Evolutionary conservation across 1,140 invertebrate species (phyloP).

Genomic region (Megalonaias nervosa): DNA sequence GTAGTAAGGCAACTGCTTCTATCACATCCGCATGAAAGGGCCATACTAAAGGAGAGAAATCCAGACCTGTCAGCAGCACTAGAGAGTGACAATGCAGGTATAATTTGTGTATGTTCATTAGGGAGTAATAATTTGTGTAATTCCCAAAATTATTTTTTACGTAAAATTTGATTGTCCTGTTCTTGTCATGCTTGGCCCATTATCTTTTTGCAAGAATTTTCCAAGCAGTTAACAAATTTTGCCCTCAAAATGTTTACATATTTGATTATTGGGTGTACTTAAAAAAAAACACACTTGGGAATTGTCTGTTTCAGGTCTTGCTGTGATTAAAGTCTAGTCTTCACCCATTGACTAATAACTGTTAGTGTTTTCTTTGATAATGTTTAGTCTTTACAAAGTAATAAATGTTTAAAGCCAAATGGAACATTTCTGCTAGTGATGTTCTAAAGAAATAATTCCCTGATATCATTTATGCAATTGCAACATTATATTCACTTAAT

Average conservation of each 20-base stretch:
- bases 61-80: conserved; percentile 92
- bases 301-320: not conserved
- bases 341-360: not conserved
- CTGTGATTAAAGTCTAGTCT: no score
- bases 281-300: not conserved
- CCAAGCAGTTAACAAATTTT: no score
- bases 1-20: conserved; percentile 91
- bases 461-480: no score
- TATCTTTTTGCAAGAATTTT: not conserved
- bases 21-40: conserved; percentile 92
- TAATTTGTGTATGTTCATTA: conserved; percentile 22
- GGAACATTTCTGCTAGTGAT: no score
- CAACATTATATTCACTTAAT: no score
- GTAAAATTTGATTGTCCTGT: no score
- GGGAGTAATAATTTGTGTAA: not conserved
- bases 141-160: no score
- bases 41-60: conserved; percentile 94
- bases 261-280: no score
- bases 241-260: not conserved
- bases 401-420: no score
- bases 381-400: no score
- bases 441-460: no score
- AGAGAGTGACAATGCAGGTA: conserved; percentile 84
- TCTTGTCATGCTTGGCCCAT: not conserved
- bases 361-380: no score